Conservation (phyloP, 2,888 invertebrate species). For the Erpobdella octoculata region DNA sequence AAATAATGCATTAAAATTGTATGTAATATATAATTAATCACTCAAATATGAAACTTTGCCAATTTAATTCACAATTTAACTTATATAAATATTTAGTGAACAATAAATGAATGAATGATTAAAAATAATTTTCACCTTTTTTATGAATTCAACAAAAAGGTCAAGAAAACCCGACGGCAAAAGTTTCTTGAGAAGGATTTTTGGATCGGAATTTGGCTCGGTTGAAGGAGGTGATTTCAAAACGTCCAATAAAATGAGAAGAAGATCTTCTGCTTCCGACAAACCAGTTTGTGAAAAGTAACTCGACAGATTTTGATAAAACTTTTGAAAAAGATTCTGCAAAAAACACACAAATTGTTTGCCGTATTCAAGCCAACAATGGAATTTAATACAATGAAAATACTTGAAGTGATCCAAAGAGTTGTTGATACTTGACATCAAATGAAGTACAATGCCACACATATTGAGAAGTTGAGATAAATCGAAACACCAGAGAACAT, state of each 20-base stretch:
- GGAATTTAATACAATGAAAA: not conserved
- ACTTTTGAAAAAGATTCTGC: not conserved
- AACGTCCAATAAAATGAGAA: not conserved
- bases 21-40: too few species aligned
- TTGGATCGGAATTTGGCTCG: not conserved
- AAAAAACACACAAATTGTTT: not conserved
- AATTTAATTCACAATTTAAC: too few species aligned
- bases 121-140: too few species aligned
- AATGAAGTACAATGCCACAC: not conserved
- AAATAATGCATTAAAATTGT: too few species aligned
- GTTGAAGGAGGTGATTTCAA: not conserved
- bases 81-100: too few species aligned
- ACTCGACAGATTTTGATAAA: not conserved
- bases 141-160: not conserved
- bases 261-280: not conserved
- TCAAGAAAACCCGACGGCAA: not conserved
- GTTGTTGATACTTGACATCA: not conserved
- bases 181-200: not conserved
- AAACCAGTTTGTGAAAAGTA: not conserved
- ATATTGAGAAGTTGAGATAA: too few species aligned
- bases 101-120: too few species aligned
- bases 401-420: not conserved
- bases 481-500: too few species aligned
- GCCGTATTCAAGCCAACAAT: too few species aligned
- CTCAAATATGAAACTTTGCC: too few species aligned